Evolutionary conservation across 1,140 invertebrate genomes (phyloP).

Genomic region (Drosophila oshimai): DNA sequence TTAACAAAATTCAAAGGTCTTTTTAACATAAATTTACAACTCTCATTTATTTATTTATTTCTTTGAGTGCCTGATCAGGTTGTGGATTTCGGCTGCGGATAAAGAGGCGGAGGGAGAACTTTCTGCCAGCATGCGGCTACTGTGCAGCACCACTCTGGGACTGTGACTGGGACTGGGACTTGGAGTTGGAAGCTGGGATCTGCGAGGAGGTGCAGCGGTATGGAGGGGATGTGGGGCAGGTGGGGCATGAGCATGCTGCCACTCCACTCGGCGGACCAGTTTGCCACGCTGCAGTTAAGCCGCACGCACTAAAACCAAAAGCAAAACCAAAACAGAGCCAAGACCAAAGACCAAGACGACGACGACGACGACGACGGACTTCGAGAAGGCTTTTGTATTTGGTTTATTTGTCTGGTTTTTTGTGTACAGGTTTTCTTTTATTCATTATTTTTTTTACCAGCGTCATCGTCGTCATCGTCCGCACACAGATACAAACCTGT

Average conservation of each 20-base stretch:
- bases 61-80: slow-evolving; percentile 20
- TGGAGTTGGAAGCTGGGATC: no score
- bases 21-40: not conserved
- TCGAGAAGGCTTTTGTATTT: slow-evolving; percentile 68
- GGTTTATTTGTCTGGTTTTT: slow-evolving; percentile 60
- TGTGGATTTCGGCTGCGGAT: slow-evolving; percentile 31
- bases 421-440: slow-evolving; percentile 79
- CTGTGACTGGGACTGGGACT: not conserved
- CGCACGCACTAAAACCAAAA: slow-evolving; percentile 68
- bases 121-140: slow-evolving; percentile 51
- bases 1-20: no score
- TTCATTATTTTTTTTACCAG: slow-evolving; percentile 79
- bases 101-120: slow-evolving; percentile 8
- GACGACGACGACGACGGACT: slow-evolving; percentile 11
- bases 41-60: not conserved
- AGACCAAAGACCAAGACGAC: slow-evolving; percentile 35
- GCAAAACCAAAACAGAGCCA: no score
- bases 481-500: slow-evolving; percentile 34
- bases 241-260: not conserved
- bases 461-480: slow-evolving; percentile 76
- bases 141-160: slow-evolving; percentile 23
- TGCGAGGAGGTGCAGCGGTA: not conserved
- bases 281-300: slow-evolving; percentile 70
- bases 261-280: slow-evolving; percentile 55
- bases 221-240: not conserved